These are phyloP conservation scores for Lysiphlebus fabarum DNA, from an alignment of 1,140 invertebrate species.

Conservation along the genomic window DNA sequence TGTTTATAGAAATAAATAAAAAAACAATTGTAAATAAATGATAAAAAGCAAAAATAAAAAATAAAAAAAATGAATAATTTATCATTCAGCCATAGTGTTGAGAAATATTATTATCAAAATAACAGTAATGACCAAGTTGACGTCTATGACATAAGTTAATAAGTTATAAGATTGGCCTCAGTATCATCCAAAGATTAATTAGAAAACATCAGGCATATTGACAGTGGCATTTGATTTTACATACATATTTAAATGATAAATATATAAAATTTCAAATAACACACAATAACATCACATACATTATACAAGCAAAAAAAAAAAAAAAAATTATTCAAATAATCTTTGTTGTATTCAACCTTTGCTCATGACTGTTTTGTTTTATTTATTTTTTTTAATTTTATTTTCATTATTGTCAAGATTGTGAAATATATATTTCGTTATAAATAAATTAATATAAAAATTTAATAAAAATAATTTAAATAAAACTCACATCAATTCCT, in stretches of 20 bases:
- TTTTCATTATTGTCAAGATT: slow-evolving; percentile 18
- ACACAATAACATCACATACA: no score
- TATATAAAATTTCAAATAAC: no score
- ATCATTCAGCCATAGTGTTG: slow-evolving; percentile 22
- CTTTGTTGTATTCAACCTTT: slow-evolving; percentile 16
- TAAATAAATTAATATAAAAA: neutral
- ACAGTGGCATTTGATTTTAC: no score
- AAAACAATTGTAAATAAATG: no score
- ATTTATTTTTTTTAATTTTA: slow-evolving; percentile 10
- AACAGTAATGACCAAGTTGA: slow-evolving; percentile 24
- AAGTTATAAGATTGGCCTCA: slow-evolving; percentile 23
- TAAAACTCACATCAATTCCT: slow-evolving; percentile 84
- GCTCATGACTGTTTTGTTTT: neutral
- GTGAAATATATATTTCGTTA: slow-evolving; percentile 1
- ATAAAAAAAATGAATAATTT: no score
- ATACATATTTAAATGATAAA: no score
- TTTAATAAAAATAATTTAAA: no score
- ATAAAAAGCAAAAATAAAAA: no score
- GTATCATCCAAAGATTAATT: slow-evolving; percentile 18
- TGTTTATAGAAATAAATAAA: no score
- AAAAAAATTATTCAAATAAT: no score
- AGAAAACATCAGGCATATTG: neutral
- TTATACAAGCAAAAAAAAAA: no score
- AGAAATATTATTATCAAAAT: slow-evolving; percentile 31
- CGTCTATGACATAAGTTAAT: slow-evolving; percentile 33